A percentile compares a stretch with the other conserved stretches of the same genome.
Conservation (phyloP, 2,797 vertebrate species). For the Platalea minor region DNA sequence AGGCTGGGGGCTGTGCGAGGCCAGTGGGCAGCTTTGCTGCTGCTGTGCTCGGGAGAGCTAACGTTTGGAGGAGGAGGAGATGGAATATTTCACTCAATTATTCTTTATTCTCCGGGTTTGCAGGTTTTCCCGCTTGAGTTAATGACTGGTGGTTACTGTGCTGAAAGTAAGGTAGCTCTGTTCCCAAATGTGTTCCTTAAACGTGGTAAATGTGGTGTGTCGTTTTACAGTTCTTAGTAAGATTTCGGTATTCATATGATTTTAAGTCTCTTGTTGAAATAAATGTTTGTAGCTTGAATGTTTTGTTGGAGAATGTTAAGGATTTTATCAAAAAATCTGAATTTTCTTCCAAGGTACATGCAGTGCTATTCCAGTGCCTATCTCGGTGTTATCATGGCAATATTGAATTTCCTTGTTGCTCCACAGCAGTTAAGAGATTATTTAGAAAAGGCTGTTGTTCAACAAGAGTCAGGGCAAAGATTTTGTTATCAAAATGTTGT, state of each 20-base stretch:
- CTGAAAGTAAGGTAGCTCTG: not conserved
- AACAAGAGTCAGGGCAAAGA: not conserved
- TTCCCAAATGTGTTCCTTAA: not conserved
- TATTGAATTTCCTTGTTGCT: conserved; percentile 1
- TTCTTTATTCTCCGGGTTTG: not conserved
- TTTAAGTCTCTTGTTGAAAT: not conserved
- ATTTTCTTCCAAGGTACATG: not conserved
- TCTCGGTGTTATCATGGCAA: not conserved
- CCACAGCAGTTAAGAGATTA: not conserved
- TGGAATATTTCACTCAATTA: rapidly evolving
- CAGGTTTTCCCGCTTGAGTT: not conserved
- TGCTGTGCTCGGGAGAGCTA: rapidly evolving
- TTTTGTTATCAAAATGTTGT: not conserved
- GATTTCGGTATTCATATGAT: not conserved
- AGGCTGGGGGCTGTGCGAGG: not conserved
- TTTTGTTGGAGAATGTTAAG: not conserved
- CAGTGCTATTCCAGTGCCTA: not conserved
- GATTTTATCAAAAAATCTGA: not conserved
- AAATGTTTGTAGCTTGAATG: not conserved
- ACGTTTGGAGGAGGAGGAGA: not conserved
- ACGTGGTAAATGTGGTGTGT: not conserved
- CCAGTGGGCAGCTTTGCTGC: not conserved
- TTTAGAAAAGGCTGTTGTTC: not conserved
- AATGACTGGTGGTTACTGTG: not conserved
- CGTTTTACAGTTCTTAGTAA: not conserved